Percentiles rank a stretch among this genome's conserved stretches.
phyloP scores from a whole-genome alignment of 1,140 invertebrate species.

The Drosophila nigromelanica region DNA sequence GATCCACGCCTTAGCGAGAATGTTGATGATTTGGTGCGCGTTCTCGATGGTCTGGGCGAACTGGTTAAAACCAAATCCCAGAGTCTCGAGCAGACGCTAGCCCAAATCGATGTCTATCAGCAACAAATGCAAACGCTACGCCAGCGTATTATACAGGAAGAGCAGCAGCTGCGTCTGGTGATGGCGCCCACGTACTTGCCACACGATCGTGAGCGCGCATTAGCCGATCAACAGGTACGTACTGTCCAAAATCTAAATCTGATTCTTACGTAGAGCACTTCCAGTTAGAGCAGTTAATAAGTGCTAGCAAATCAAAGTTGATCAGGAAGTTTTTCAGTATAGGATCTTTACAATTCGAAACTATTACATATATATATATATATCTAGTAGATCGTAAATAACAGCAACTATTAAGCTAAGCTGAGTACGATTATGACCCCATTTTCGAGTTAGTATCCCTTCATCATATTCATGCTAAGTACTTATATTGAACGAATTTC shows the following conservation, averaged over 20 bases:
- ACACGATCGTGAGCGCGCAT: constrained; percentile 92
- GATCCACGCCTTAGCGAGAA: constrained; percentile 90
- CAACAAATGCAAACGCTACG: constrained; percentile 93
- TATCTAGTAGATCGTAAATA: constrained; percentile 39
- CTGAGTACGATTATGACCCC: constrained; percentile 17
- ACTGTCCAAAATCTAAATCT: constrained; percentile 20
- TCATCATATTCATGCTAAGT: constrained; percentile 38
- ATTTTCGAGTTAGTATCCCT: constrained; percentile 14
- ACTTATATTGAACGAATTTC: constrained; percentile 52
- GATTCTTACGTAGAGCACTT: constrained; percentile 23
- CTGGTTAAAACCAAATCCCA: constrained; percentile 89
- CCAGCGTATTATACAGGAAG: constrained; percentile 92
- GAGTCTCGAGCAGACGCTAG: constrained; percentile 90
- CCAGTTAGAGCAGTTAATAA: constrained; percentile 21
- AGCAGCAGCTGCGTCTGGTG: constrained; percentile 92
- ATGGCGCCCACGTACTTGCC: constrained; percentile 92
- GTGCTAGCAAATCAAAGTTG: constrained; percentile 12
- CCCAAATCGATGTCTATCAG: constrained; percentile 94
- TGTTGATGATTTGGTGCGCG: constrained; percentile 88
- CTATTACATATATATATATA: constrained; percentile 6
- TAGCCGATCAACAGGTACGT: constrained; percentile 96
- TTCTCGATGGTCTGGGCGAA: constrained; percentile 87
- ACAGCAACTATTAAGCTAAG: constrained; percentile 42
- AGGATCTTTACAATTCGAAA: constrained; percentile 14
- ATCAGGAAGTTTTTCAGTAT: constrained; percentile 5